Evolutionary conservation across 2,888 invertebrate genomes (phyloP).

Genomic region (Eristalis arbustorum): DNA sequence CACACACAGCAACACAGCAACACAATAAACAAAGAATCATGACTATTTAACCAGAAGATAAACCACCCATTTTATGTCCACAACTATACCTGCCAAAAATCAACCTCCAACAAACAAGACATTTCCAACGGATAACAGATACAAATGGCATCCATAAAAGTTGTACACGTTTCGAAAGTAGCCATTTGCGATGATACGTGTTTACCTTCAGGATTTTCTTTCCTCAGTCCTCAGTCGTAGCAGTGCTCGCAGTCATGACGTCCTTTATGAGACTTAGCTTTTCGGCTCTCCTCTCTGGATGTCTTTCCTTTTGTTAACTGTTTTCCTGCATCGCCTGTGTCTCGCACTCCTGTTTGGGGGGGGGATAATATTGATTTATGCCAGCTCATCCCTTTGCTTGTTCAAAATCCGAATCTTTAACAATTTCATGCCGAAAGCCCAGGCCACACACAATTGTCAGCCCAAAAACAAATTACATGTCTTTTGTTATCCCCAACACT

Average conservation of each 20-base stretch:
- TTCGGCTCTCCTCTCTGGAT: constrained; percentile 1
- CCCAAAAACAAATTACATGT: constrained; percentile 62
- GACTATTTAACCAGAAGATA: constrained; percentile 68
- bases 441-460: constrained; percentile 44
- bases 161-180: constrained; percentile 68
- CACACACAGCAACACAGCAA: constrained; percentile 13
- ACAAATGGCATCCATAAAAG: constrained; percentile 68
- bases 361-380: constrained; percentile 65
- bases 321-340: background rate
- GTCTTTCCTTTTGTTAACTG: constrained; percentile 2
- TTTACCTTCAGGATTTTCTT: constrained; percentile 66
- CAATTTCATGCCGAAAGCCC: constrained; percentile 58
- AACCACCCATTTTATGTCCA: constrained; percentile 68
- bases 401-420: constrained; percentile 56
- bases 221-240: background rate
- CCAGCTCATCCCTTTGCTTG: constrained; percentile 64
- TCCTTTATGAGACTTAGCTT: constrained; percentile 57
- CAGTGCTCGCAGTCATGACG: constrained; percentile 54
- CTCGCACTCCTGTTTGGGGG: constrained; percentile 10
- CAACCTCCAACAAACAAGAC: constrained; percentile 56
- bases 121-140: constrained; percentile 70
- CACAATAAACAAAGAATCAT: constrained; percentile 66
- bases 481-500: constrained; percentile 39
- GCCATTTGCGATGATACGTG: constrained; percentile 70
- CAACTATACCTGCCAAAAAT: constrained; percentile 69